A percentile compares a stretch with the other conserved stretches of the same genome.
phyloP scores from a whole-genome alignment of 1,140 invertebrate genomes.

The Rhagoletis zephyria region DNA sequence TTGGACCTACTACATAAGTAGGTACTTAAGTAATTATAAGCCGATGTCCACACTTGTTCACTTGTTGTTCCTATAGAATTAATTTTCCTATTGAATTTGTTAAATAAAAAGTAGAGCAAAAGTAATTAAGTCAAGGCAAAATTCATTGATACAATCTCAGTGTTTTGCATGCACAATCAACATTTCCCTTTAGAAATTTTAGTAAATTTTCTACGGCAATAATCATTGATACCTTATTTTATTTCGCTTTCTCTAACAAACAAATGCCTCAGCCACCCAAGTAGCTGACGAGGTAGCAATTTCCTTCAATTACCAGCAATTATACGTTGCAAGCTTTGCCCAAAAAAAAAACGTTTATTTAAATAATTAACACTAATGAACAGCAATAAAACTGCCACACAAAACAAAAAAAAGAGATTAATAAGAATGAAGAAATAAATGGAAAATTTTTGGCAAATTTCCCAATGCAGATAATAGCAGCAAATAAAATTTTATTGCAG shows the following conservation, averaged over 20 bases:
- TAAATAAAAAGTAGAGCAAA: too few relatives aligned
- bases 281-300: constrained; percentile 48
- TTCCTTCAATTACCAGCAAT: constrained; percentile 32
- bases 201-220: not conserved
- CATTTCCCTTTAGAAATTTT: not conserved
- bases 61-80: too few relatives aligned
- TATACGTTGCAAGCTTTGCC: not conserved
- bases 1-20: too few relatives aligned
- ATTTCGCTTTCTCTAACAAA: not conserved
- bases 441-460: not conserved
- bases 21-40: too few relatives aligned
- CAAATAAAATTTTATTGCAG: constrained; percentile 4
- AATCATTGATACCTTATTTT: not conserved
- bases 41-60: too few relatives aligned
- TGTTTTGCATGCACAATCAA: not conserved
- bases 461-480: not conserved
- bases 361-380: constrained; percentile 22
- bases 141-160: not conserved
- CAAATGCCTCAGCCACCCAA: constrained; percentile 14
- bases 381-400: constrained; percentile 34
- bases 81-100: too few relatives aligned
- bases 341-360: not conserved
- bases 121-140: not conserved
- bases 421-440: not conserved
- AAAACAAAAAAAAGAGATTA: not conserved